phyloP scores from a whole-genome alignment of 2,797 vertebrate species.

The Sarcoramphus papa region DNA sequence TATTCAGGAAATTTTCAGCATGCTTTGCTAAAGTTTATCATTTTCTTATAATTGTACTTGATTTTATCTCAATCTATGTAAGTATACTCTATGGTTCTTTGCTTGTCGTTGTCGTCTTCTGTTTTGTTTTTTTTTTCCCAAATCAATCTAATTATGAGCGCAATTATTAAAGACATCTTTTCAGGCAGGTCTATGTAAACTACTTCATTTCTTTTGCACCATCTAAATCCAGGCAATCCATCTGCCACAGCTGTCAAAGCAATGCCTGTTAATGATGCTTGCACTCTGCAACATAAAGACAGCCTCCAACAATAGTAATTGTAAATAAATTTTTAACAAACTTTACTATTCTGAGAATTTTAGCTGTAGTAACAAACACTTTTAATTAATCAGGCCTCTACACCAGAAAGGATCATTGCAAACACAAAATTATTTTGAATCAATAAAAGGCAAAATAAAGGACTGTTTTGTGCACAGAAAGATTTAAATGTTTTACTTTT shows the following conservation, averaged over 20 bases:
- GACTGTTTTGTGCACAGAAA: slow-evolving; percentile 54
- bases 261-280: slow-evolving; percentile 54
- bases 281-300: slow-evolving; percentile 37
- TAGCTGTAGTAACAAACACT: slow-evolving; percentile 73
- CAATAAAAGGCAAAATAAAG: slow-evolving; percentile 45
- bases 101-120: not conserved
- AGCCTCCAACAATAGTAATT: slow-evolving; percentile 41
- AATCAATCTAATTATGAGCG: slow-evolving; percentile 68
- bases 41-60: not conserved
- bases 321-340: slow-evolving; percentile 77
- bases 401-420: slow-evolving; percentile 71
- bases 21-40: not conserved
- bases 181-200: slow-evolving; percentile 69
- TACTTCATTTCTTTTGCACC: slow-evolving; percentile 65
- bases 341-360: slow-evolving; percentile 80
- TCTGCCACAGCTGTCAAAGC: slow-evolving; percentile 66
- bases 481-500: slow-evolving; percentile 58
- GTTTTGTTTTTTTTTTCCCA: not conserved
- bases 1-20: not conserved
- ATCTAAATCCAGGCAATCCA: slow-evolving; percentile 69
- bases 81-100: not conserved
- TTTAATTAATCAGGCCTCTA: slow-evolving; percentile 70
- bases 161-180: slow-evolving; percentile 72
- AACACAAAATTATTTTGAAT: slow-evolving; percentile 68
- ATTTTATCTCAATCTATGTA: not conserved